phyloP scores from a whole-genome alignment of 2,888 invertebrate genomes.

The Platypus cylindrus region DNA sequence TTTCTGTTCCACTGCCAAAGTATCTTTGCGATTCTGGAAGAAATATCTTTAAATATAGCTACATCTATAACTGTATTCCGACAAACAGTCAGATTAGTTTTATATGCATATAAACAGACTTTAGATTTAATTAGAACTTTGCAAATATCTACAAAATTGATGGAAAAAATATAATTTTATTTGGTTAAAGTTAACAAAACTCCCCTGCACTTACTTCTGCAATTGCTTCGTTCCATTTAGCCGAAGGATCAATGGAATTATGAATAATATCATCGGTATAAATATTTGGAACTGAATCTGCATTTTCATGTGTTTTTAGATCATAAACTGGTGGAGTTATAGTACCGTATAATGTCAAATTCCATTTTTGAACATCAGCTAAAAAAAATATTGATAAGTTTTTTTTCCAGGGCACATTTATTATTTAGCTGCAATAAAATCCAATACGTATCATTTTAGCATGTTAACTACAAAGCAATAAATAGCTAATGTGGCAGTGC shows the following conservation, averaged over 20 bases:
- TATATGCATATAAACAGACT: neutral
- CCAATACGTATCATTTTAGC: neutral
- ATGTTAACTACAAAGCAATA: neutral
- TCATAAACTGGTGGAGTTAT: slow-evolving; percentile 37
- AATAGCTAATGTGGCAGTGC: no score
- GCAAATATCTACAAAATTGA: neutral
- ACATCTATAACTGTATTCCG: no score
- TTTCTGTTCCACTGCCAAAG: slow-evolving; percentile 28
- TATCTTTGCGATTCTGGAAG: slow-evolving; percentile 32
- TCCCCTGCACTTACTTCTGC: slow-evolving; percentile 42
- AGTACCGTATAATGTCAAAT: slow-evolving; percentile 72
- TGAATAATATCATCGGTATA: slow-evolving; percentile 39
- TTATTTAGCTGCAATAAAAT: neutral
- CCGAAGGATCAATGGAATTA: slow-evolving; percentile 38
- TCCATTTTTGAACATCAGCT: slow-evolving; percentile 61
- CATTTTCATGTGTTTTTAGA: slow-evolving; percentile 17
- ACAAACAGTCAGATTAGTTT: no score
- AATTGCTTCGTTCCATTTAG: no score
- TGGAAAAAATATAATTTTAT: neutral
- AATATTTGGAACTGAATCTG: slow-evolving; percentile 14
- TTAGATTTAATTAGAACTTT: neutral
- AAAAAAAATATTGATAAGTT: slow-evolving; percentile 18
- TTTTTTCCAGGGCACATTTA: neutral
- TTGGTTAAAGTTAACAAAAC: neutral
- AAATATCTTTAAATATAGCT: no score